A percentile compares a stretch with the other conserved stretches of the same genome.
Conservation (phyloP, 2,888 invertebrate genomes). For the Sinodicranocentrus sp. region DNA sequence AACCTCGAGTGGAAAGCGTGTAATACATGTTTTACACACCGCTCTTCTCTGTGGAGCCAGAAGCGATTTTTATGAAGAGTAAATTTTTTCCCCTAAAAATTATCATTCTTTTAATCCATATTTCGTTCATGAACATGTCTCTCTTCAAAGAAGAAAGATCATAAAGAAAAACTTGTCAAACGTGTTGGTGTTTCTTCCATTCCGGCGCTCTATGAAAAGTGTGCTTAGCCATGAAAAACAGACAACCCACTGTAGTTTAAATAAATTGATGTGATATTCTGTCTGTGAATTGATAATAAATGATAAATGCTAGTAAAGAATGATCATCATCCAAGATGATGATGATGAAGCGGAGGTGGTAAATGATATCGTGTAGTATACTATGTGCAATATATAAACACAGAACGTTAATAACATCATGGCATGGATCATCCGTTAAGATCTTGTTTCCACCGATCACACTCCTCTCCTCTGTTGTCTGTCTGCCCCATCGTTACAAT, state of each 20-base stretch:
- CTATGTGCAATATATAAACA: too few relatives aligned
- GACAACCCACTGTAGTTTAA: too few relatives aligned
- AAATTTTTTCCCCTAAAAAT: background rate
- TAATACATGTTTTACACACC: background rate
- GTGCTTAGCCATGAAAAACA: too few relatives aligned
- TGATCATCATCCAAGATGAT: too few relatives aligned
- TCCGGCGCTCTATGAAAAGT: too few relatives aligned
- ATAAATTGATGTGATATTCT: too few relatives aligned
- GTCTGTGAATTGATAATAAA: too few relatives aligned
- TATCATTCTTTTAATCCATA: conserved; percentile 26
- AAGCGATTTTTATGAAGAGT: conserved; percentile 27
- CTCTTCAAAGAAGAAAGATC: conserved; percentile 34
- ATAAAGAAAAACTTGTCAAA: conserved; percentile 71
- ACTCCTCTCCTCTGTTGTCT: background rate
- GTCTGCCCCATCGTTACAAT: background rate
- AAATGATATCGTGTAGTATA: too few relatives aligned
- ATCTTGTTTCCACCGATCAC: background rate
- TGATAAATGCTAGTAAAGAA: too few relatives aligned
- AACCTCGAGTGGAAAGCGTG: background rate
- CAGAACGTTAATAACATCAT: background rate
- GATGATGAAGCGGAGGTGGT: too few relatives aligned
- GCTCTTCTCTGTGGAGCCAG: conserved; percentile 3
- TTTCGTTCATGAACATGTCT: background rate
- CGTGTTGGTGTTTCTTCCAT: conserved; percentile 58
- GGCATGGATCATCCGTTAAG: background rate